phyloP scores from a whole-genome alignment of 1,140 invertebrate species.

The Sycobia sp. region DNA sequence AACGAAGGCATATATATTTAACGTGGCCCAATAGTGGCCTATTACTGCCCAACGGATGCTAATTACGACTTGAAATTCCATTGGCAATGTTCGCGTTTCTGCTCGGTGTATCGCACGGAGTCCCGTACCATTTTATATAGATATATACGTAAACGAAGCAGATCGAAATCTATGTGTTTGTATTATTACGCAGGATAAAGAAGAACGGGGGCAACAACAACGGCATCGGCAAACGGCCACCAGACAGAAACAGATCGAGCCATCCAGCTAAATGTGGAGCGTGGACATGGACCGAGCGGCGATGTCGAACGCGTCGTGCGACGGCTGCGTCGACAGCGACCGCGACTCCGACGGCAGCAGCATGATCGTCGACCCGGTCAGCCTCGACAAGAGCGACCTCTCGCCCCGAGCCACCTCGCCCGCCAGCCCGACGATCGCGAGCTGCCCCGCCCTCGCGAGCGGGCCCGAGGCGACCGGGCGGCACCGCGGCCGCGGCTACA shows the following conservation, averaged over 20 bases:
- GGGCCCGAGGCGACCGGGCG: slow-evolving; percentile 30
- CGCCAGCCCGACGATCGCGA: slow-evolving; percentile 42
- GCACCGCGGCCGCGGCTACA: slow-evolving; percentile 39
- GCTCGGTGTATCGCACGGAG: too few relatives aligned
- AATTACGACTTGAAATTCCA: too few relatives aligned
- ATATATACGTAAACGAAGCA: too few relatives aligned
- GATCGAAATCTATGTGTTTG: too few relatives aligned
- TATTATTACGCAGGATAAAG: too few relatives aligned
- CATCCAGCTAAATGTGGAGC: slow-evolving; percentile 35
- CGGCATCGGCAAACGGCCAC: neutral
- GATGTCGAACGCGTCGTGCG: slow-evolving; percentile 45
- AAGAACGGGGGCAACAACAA: too few relatives aligned
- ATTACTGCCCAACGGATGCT: too few relatives aligned
- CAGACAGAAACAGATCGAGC: too few relatives aligned
- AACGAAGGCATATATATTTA: too few relatives aligned
- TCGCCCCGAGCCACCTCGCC: slow-evolving; percentile 46
- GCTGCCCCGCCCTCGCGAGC: slow-evolving; percentile 54
- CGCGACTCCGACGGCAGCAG: slow-evolving; percentile 58
- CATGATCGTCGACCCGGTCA: slow-evolving; percentile 60
- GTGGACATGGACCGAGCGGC: slow-evolving; percentile 36
- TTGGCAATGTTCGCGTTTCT: too few relatives aligned
- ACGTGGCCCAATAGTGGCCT: too few relatives aligned
- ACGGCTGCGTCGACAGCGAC: slow-evolving; percentile 57
- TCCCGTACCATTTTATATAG: too few relatives aligned
- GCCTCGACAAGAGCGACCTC: slow-evolving; percentile 53